Base-by-base conservation (phyloP, 2,888 invertebrate genomes). In the Nowickia ferox region DNA sequence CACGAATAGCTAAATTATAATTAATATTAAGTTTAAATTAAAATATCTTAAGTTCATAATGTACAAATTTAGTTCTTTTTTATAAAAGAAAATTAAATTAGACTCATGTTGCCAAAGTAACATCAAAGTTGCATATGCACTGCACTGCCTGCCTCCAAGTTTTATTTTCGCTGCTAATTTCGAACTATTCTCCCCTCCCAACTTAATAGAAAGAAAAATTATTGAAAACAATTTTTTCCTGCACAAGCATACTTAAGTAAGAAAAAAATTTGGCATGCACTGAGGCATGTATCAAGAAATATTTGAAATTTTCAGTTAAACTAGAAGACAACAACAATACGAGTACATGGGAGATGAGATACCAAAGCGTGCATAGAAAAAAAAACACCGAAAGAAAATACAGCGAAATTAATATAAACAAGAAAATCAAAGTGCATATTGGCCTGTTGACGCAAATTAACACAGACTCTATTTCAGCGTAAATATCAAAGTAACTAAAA, bases 361-460 rank as follows among this genome's bases (percentile, higher is more conserved):
- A 40, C 46, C 44, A 44, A 53, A 61, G 30, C 15, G 6, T 30
- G 30, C 19, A 63, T 48, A 65, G 76, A 40, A 69, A 63, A 59
- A 5, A 46, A 10, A 57, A 81, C 61, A 59, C 19, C 63, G 61
- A 48, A 84, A 72, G 71, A 57, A 78, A 78, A 77, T 63, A 81
- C 72, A 81, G 42, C 19, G 76, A 87, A 85, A 81, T 84, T 76
- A 78, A 69, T 71, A 61, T 81, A 83, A 79, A 72, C 69, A 87
- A 82, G 85, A 84, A 85, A 85, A 82, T 85, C 85, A 85, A 82
- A 85, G 85, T 82, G 90, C 90, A 90, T 91, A 91, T 91, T 91
- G 91, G 91, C 90, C 89, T 89, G 90, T 91, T 91, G 91, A 91
- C 90, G 92, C 90, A 91, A 91, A 91, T 91, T 91, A 91, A 91